A percentile compares a stretch with the other conserved stretches of the same genome.
phyloP scores from a whole-genome alignment of 2,113 vertebrate species.

The Bambusicola thoracicus region DNA sequence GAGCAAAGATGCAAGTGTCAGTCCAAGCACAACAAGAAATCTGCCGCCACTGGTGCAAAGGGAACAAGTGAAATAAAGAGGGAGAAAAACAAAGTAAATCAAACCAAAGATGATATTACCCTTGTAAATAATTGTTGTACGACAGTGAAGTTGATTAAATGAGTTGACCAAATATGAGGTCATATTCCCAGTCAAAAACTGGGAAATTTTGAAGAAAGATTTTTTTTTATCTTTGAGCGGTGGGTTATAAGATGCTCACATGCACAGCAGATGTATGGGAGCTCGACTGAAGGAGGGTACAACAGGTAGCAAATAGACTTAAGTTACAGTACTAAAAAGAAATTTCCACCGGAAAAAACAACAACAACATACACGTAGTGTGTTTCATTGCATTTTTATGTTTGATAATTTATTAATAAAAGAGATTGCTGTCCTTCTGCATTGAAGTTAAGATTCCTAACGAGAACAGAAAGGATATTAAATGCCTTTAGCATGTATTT shows the following conservation, averaged over 20 bases:
- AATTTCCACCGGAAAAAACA: neutral
- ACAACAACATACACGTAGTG: neutral
- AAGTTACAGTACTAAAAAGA: neutral
- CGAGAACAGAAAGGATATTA: neutral
- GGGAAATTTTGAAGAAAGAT: neutral
- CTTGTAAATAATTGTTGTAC: neutral
- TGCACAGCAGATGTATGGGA: neutral
- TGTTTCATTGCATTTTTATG: neutral
- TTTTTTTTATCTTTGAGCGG: neutral
- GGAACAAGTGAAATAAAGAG: neutral
- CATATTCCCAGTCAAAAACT: too few relatives aligned
- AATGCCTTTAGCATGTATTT: neutral
- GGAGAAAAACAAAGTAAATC: neutral
- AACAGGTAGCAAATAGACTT: neutral
- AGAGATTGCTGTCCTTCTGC: neutral
- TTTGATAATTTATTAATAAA: neutral
- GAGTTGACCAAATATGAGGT: accelerated
- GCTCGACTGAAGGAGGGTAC: neutral
- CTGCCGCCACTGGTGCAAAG: neutral
- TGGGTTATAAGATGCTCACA: accelerated
- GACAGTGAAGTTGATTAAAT: neutral
- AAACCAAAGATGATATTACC: neutral
- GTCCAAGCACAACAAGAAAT: neutral
- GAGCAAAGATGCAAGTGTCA: neutral
- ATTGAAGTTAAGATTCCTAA: neutral